Percentiles rank a stretch among this genome's conserved stretches.
Evolutionary conservation across 1,140 invertebrate species (phyloP).

Genomic region (Harlomillsia oculata): DNA sequence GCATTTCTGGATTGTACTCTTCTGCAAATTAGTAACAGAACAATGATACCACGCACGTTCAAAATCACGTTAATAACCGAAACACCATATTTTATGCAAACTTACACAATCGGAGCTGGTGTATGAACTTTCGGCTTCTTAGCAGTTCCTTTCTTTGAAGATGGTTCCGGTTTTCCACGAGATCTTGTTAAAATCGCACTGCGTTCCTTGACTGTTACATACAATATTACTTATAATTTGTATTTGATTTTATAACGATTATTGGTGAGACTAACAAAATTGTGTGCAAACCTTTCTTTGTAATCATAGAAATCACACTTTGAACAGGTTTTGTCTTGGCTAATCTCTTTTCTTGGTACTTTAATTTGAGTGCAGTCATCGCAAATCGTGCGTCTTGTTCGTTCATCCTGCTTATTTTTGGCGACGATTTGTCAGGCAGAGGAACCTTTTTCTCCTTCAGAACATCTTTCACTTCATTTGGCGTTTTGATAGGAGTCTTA

Average conservation of each 20-base stretch:
- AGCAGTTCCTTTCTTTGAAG: background rate
- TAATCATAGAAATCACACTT: conserved; percentile 33
- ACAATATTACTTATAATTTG: background rate
- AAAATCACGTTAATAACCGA: background rate
- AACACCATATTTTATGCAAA: background rate
- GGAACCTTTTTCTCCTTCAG: too few species aligned
- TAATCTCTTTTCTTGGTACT: conserved; percentile 55
- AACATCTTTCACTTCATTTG: too few species aligned
- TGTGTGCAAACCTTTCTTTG: conserved; percentile 37
- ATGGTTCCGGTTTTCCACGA: background rate
- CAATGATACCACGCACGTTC: background rate
- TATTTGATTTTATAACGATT: background rate
- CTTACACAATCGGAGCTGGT: background rate
- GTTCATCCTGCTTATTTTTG: conserved; percentile 22
- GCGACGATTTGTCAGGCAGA: too few species aligned
- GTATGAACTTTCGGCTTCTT: background rate
- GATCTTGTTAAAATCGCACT: conserved; percentile 16
- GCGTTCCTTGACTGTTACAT: conserved; percentile 6
- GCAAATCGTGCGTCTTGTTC: conserved; percentile 38
- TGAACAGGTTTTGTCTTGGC: conserved; percentile 44
- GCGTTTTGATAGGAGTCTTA: too few species aligned
- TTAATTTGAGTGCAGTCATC: conserved; percentile 52
- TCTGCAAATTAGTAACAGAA: background rate
- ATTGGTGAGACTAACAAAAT: background rate
- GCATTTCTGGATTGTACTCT: conserved; percentile 23